These are phyloP conservation scores for Hippocampus zosterae DNA, from an alignment of 2,113 vertebrate species.

Conservation along the genomic window DNA sequence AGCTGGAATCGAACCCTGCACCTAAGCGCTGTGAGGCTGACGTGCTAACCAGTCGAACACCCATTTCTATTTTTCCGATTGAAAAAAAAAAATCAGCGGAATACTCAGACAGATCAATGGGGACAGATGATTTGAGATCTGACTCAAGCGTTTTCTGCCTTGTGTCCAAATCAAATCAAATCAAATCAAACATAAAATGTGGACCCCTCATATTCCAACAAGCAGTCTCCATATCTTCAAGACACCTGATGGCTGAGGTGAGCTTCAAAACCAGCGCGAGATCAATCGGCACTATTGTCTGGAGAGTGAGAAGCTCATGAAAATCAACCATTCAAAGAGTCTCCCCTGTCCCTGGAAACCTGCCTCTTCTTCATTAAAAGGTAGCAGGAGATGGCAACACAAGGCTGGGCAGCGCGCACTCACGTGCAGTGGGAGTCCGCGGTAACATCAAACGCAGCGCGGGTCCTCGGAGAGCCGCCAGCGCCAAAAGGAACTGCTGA, in stretches of 20 bases:
- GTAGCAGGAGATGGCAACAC: slow-evolving; percentile 50
- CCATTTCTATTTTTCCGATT: no score
- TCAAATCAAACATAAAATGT: neutral
- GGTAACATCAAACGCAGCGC: slow-evolving; percentile 63
- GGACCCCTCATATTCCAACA: slow-evolving; percentile 11
- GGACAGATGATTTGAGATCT: no score
- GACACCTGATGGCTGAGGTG: slow-evolving; percentile 8
- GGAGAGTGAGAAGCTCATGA: slow-evolving; percentile 15
- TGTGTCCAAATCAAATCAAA: neutral
- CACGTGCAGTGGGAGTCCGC: slow-evolving; percentile 46
- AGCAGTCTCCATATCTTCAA: slow-evolving; percentile 18
- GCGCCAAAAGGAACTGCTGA: slow-evolving; percentile 63
- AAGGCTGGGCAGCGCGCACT: slow-evolving; percentile 20
- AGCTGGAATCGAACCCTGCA: no score
- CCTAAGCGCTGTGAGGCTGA: no score
- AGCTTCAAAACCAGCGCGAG: slow-evolving; percentile 21
- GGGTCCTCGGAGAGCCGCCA: slow-evolving; percentile 54
- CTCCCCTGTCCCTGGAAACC: slow-evolving; percentile 38
- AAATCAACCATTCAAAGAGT: slow-evolving; percentile 9
- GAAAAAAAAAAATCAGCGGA: no score
- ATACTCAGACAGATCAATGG: no score
- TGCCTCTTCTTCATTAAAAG: slow-evolving; percentile 63
- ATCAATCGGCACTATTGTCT: slow-evolving; percentile 29
- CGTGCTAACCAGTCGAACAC: no score
- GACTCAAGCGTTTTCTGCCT: neutral